These are phyloP conservation scores for Acrocephalus scirpaceus DNA, from an alignment of 2,797 vertebrate genomes.

Conservation along the genomic window DNA sequence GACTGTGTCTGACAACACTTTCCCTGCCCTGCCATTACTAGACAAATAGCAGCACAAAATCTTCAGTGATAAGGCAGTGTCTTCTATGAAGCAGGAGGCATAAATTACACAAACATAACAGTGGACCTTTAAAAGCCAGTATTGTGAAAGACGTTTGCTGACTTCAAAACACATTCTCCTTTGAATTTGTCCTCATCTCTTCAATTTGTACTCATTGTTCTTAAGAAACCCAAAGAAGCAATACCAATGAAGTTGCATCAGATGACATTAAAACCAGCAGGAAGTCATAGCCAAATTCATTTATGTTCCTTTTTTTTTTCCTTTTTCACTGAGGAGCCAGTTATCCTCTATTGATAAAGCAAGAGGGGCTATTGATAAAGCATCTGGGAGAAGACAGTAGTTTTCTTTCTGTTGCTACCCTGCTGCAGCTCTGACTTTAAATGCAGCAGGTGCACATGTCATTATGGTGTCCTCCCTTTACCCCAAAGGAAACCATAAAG, in stretches of 20 bases:
- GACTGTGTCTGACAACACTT: not conserved
- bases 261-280: not conserved
- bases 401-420: conserved; percentile 60
- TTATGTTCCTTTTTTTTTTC: not conserved
- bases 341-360: not conserved
- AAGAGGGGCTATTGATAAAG: not conserved
- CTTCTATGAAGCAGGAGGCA: not conserved
- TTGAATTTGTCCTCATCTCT: not conserved
- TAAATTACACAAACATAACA: not conserved
- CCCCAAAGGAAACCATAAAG: conserved; percentile 89
- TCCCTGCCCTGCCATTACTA: not conserved
- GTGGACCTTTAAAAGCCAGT: not conserved
- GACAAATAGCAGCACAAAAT: not conserved
- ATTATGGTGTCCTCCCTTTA: conserved; percentile 81
- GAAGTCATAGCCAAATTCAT: not conserved
- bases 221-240: not conserved
- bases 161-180: not conserved
- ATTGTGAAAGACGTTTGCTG: not conserved
- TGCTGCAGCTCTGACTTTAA: conserved; percentile 72
- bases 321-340: not conserved
- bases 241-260: not conserved
- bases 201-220: not conserved
- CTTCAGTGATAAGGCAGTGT: not conserved
- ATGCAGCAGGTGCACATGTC: conserved; percentile 84
- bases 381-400: conserved; percentile 73